Evolutionary conservation across 2,113 vertebrate genomes (phyloP), one percentile per base, ranked within the genome.

Genomic region (Bombycilla garrulus): DNA sequence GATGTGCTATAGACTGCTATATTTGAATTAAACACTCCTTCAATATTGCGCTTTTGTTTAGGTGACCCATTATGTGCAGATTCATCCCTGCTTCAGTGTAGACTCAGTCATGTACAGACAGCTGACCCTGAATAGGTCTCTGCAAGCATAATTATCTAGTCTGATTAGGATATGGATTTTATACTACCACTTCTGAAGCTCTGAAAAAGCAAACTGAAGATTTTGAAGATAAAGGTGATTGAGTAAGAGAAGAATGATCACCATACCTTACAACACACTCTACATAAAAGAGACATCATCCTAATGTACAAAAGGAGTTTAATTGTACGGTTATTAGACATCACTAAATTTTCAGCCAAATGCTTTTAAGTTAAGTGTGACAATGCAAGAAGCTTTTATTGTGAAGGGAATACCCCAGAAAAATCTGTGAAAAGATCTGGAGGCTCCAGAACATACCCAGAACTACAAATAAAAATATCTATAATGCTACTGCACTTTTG

Each of bases 141-240:
- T 67, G 56, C 45, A 86, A 92, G 58, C 54, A 67, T 67, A 90
- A 90, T 93, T 93, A 70, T 50, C 23, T 51, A 91, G 53, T 79
- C 69, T 92, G 86, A 88, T 86, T 92, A 83, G n/a, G 48, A 66
- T 66, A 92, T 76, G 2, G 45, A 93, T 83, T 92, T 88, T 70
- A 86, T 80, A 64, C 42, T n/a, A 77, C 33, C 29, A 67, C 61
- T 96, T 88, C 48, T 58, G 24, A 77, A 77, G 62, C 54, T 45
- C 60, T 72, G 60, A 91, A 88, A 92, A 81, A 76, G 64, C 38
- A 53, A 85, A 76, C 12, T 67, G 71, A 74, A 90, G 78, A 90
- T 93, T 84, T 81, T 76, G 78, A 86, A 89, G 92, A 92, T 78
- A 92, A 92, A 90, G 35, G 19, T 84, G 90, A 95, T 81, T 90